These are phyloP conservation scores for Eilema griseolum DNA, from an alignment of 2,888 invertebrate genomes.

Conservation along the genomic window DNA sequence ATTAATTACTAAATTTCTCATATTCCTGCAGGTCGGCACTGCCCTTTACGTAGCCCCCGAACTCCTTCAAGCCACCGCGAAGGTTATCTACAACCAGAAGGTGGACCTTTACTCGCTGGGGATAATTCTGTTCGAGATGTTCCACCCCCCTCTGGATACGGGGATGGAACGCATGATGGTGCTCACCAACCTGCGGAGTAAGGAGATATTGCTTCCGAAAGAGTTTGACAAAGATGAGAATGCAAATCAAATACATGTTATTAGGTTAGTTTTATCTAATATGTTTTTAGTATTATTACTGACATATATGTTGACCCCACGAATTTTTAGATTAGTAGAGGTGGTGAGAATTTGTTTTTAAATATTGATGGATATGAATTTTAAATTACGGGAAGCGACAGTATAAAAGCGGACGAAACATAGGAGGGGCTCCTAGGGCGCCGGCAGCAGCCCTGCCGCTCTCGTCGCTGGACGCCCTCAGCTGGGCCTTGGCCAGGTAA, in stretches of 20 bases:
- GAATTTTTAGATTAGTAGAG: too few species aligned
- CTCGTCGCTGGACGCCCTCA: too few species aligned
- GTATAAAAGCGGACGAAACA: too few species aligned
- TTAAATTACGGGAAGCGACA: too few species aligned
- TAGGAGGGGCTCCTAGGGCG: too few species aligned
- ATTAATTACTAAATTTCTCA: too few species aligned
- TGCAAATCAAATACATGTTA: conserved; percentile 87
- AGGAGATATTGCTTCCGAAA: conserved; percentile 90
- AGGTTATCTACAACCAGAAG: conserved; percentile 95
- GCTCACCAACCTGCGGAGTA: conserved; percentile 90
- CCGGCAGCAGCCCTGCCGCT: too few species aligned
- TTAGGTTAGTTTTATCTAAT: conserved; percentile 79
- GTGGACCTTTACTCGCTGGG: conserved; percentile 96
- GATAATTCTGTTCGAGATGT: conserved; percentile 98
- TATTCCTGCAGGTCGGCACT: conserved; percentile 92
- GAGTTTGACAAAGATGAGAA: conserved; percentile 88
- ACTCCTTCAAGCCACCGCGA: conserved; percentile 89
- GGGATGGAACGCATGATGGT: conserved; percentile 96
- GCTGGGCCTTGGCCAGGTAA: too few species aligned
- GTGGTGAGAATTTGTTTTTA: too few species aligned
- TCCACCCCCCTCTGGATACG: conserved; percentile 93
- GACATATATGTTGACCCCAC: too few species aligned
- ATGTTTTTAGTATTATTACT: too few species aligned
- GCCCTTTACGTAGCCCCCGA: conserved; percentile 98
- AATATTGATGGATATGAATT: too few species aligned